Percentiles rank a stretch among this genome's conserved stretches.
Evolutionary conservation across 2,797 vertebrate genomes (phyloP).

Genomic region (Mareca strepera): DNA sequence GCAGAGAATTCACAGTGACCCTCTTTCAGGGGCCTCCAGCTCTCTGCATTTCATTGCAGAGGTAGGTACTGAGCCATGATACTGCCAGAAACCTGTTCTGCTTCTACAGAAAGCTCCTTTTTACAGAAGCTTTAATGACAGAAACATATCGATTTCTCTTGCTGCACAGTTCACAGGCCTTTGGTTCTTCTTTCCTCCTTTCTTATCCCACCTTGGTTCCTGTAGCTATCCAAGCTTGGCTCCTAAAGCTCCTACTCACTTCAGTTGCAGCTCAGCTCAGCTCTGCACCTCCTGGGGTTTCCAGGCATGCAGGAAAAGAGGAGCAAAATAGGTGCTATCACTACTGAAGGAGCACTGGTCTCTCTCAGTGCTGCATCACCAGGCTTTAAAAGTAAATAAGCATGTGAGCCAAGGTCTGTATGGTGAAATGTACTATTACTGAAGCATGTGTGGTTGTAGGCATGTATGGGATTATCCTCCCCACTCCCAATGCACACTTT

Average conservation of each 20-base stretch:
- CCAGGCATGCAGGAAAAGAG: not conserved
- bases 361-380: not conserved
- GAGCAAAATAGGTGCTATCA: not conserved
- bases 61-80: not conserved
- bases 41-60: not conserved
- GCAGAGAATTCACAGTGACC: not conserved
- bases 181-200: not conserved
- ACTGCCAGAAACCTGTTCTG: not conserved
- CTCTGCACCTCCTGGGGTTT: not conserved
- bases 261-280: not conserved
- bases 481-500: not conserved
- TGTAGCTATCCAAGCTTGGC: not conserved
- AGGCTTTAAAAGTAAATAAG: not conserved
- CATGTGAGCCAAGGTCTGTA: not conserved
- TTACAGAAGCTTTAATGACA: not conserved
- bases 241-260: not conserved
- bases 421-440: not conserved
- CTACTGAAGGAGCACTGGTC: not conserved
- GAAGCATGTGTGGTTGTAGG: not conserved
- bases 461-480: not conserved
- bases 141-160: not conserved
- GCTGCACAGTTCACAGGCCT: not conserved
- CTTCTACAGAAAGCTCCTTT: not conserved
- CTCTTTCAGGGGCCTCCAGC: not conserved
- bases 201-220: not conserved